phyloP scores from a whole-genome alignment of 1,140 invertebrate species.

The Drosophila seguyi region DNA sequence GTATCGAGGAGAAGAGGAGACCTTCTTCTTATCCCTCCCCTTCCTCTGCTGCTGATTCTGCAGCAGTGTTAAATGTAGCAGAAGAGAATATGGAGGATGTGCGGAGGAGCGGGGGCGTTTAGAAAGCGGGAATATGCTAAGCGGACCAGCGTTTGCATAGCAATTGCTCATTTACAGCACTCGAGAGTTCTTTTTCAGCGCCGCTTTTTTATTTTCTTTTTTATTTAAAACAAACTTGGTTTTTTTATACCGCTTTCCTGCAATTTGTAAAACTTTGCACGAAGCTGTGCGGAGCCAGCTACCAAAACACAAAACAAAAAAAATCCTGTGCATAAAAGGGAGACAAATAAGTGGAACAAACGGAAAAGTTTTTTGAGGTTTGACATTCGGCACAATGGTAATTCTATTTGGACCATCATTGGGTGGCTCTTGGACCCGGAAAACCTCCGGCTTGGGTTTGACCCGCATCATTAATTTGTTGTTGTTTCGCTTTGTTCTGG shows the following conservation, averaged over 20 bases:
- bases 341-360: slow-evolving; percentile 58
- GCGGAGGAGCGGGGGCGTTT: slow-evolving; percentile 49
- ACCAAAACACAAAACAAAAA: neutral
- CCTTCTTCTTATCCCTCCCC: neutral
- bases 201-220: slow-evolving; percentile 19
- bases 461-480: slow-evolving; percentile 80
- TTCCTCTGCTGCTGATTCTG: slow-evolving; percentile 4
- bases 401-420: slow-evolving; percentile 63
- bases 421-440: slow-evolving; percentile 29
- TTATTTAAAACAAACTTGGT: slow-evolving; percentile 45
- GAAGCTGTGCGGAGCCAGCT: slow-evolving; percentile 9
- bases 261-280: slow-evolving; percentile 54
- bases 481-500: slow-evolving; percentile 30
- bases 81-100: slow-evolving; percentile 27
- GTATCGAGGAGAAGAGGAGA: slow-evolving; percentile 15
- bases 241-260: slow-evolving; percentile 36
- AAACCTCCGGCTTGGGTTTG: slow-evolving; percentile 24
- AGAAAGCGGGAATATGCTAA: slow-evolving; percentile 81
- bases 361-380: slow-evolving; percentile 65
- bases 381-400: slow-evolving; percentile 75
- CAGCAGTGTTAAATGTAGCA: slow-evolving; percentile 70
- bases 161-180: slow-evolving; percentile 74
- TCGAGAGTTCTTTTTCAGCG: slow-evolving; percentile 24
- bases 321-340: slow-evolving; percentile 40
- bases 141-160: slow-evolving; percentile 73